These are phyloP conservation scores for Pantherophis alleghaniensis DNA, from an alignment of 2,797 vertebrate species.

Conservation along the genomic window DNA sequence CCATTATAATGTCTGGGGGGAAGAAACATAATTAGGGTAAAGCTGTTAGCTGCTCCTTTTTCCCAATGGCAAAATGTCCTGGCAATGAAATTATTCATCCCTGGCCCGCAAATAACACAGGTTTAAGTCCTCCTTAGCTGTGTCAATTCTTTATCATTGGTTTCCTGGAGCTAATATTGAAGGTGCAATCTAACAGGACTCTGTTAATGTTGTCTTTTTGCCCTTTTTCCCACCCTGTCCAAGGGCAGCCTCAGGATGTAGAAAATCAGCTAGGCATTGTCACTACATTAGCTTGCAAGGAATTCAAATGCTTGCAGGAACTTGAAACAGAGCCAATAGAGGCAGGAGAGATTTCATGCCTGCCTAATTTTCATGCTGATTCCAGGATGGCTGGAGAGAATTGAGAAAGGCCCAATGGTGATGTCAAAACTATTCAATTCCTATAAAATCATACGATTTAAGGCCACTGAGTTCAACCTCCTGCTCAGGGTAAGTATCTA, in stretches of 20 bases:
- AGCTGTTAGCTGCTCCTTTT: background rate
- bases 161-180: background rate
- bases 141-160: background rate
- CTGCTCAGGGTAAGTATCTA: background rate
- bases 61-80: background rate
- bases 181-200: background rate
- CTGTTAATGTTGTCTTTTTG: background rate
- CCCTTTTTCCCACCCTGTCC: background rate
- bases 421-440: background rate
- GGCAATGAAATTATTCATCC: background rate
- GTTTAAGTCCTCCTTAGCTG: background rate
- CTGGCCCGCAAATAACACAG: background rate
- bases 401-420: background rate
- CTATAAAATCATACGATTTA: background rate
- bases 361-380: background rate
- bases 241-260: background rate
- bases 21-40: background rate
- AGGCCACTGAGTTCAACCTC: background rate
- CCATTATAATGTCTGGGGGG: background rate
- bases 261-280: background rate
- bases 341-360: background rate
- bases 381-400: background rate
- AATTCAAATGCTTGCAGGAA: background rate
- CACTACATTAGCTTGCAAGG: background rate
- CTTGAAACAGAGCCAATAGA: background rate